Base-by-base conservation (phyloP, 2,113 vertebrate genomes). In the Reinhardtius hippoglossoides region DNA sequence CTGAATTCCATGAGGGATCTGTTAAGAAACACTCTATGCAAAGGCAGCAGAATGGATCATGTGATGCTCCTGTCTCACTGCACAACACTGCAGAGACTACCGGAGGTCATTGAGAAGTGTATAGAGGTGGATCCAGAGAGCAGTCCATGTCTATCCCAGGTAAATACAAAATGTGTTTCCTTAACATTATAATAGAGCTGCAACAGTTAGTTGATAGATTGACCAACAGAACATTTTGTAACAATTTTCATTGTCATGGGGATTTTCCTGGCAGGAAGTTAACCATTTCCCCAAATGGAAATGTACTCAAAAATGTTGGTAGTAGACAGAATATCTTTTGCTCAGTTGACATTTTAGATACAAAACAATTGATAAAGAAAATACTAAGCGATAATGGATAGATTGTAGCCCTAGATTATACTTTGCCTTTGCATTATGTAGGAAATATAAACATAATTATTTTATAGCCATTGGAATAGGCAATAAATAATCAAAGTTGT, bases 11-110 rank as follows among this genome's bases (percentile, higher is more conserved):
- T 97, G 64, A 97, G 94, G 86, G 95, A 94, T 0, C 95, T 97
- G 42, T 88, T 98, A 20, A 94, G 92, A 84, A 95, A 93, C 86
- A 96, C 95, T 20, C 85, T 96, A 31, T 95, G 92, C 66, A 93
- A 94, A 71, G 95, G 95, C 37, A 95, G 92, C 83, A 95, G 94
- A 3, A 95, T 92, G 16, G 95, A 96, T 77, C 87, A 94, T 0
- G 95, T 97, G 79, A 93, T 98, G 92, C 94, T 99, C 40, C 95
- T 96, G 65, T 96, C 97, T 86, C 97, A 98, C 88, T 88, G 92
- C 71, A 93, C 95, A 20, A 95, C 95, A 31, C 94, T 98, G 74
- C 95, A 95, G 37, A 94, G 95, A 81, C 90, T 99, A 63, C 96
- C 97, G 52, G 94, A 98, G 83, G 96, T 98, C 87, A 95, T 98